Percentiles rank a stretch among this genome's conserved stretches.
phyloP scores from a whole-genome alignment of 2,113 vertebrate genomes.

The Amblyopsis rosae region DNA sequence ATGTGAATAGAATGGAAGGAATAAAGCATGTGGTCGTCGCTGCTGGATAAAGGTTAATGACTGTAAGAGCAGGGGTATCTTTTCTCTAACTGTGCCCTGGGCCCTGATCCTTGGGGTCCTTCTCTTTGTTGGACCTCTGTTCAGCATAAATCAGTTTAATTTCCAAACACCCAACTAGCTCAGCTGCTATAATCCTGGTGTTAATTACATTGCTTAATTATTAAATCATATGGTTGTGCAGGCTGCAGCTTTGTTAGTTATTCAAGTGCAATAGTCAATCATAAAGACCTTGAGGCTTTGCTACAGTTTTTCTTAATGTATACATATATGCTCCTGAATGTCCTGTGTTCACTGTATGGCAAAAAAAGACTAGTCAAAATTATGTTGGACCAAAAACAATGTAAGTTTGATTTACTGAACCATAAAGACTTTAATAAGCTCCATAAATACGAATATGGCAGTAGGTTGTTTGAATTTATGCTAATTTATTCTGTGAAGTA shows the following conservation, averaged over 20 bases:
- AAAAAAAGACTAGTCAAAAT: too few relatives aligned
- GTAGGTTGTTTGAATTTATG: too few relatives aligned
- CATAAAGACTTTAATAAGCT: too few relatives aligned
- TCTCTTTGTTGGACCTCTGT: conserved; percentile 32
- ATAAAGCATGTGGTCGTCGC: conserved; percentile 47
- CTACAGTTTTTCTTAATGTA: too few relatives aligned
- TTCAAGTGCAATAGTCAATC: neutral
- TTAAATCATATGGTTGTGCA: conserved; percentile 10
- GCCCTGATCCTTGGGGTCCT: conserved; percentile 43
- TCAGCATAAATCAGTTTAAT: conserved; percentile 10
- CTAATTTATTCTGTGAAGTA: too few relatives aligned
- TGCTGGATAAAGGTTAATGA: conserved; percentile 76
- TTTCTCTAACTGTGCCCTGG: conserved; percentile 39
- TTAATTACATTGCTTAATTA: conserved; percentile 11
- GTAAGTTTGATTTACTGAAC: too few relatives aligned
- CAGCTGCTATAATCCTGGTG: neutral
- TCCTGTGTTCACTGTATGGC: too few relatives aligned
- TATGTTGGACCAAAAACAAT: too few relatives aligned
- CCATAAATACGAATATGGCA: too few relatives aligned
- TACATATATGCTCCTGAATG: too few relatives aligned
- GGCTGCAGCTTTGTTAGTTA: neutral
- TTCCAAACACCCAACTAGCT: conserved; percentile 13
- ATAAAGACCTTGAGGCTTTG: neutral
- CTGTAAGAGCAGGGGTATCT: conserved; percentile 56
- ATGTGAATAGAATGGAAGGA: conserved; percentile 63